Evolutionary conservation across 2,113 vertebrate genomes (phyloP).

Genomic region (Laticauda colubrina): DNA sequence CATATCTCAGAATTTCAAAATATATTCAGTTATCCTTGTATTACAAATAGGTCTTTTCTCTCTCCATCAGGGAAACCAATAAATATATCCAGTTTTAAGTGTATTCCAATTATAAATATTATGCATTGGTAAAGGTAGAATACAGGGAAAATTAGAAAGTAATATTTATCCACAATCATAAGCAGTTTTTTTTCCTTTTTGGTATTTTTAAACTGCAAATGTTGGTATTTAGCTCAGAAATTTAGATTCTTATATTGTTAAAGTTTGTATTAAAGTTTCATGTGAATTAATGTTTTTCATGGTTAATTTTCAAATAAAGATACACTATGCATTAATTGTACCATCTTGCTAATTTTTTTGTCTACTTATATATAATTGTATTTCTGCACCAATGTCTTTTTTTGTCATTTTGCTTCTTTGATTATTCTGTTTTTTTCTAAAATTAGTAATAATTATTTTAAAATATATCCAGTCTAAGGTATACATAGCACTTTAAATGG

Average conservation of each 20-base stretch:
- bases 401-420: neutral
- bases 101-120: neutral
- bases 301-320: neutral
- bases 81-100: neutral
- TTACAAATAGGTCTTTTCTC: neutral
- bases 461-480: neutral
- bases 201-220: neutral
- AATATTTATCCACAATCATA: neutral
- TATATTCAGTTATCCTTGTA: neutral
- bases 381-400: neutral
- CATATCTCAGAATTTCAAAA: neutral
- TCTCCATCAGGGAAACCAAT: neutral
- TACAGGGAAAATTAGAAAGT: neutral
- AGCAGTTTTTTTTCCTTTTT: neutral
- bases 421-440: neutral
- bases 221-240: neutral
- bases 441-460: neutral
- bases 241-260: neutral
- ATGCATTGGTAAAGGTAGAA: neutral
- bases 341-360: neutral
- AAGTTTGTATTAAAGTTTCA: neutral
- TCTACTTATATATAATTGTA: neutral
- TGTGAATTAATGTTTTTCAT: neutral
- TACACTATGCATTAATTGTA: neutral
- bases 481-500: neutral